Evolutionary conservation across 2,888 invertebrate species (phyloP), one percentile per base, ranked within the genome.

Genomic region (Stenichneumon culpator): DNA sequence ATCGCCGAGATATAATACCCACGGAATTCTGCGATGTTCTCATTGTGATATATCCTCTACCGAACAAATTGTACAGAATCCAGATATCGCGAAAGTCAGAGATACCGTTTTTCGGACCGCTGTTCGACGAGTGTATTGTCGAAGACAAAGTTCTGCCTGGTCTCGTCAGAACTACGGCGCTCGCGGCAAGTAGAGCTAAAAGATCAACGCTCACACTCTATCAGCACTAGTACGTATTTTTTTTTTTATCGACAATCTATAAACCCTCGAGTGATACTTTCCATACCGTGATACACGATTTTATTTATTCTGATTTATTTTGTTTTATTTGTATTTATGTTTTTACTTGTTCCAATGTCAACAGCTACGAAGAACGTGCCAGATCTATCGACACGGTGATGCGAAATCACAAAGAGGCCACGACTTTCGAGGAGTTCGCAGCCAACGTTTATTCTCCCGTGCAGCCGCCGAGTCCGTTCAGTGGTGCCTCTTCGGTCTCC

Each of bases 1-100:
- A 99, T 95, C 96, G 99, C 83, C 96, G 99, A 80, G 99, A 99
- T 92, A 99, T 99, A 90, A 97, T 99, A 93, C 99, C 99, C 78
- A 99, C 99, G 14, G 99, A 99, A 95, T 99, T 99, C 95, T 99
- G 99, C 94, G 99, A 99, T 95, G 98, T 99, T 87, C 96, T 99
- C 85, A 98, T 99, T 92, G 98, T 97, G 67, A 97, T 99, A 91
- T 99, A 99, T 95, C 99, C 99, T 2, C 95, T 99, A 90, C 96
- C 96, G 74, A 97, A 97, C 92, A 97, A 97, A 75, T 95, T 99
- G 83, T 97, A 97, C 94, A 96, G 99, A 83, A 97, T 98, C 89
- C 98, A 98, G 84, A 97, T 99, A 82, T 96, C 97, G 87, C 96
- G 98, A 90, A 94, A 94, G 79, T 84, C 92, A 0, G 94, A 93